phyloP scores from a whole-genome alignment of 2,797 vertebrate species.

The Rousettus madagascariensis region DNA sequence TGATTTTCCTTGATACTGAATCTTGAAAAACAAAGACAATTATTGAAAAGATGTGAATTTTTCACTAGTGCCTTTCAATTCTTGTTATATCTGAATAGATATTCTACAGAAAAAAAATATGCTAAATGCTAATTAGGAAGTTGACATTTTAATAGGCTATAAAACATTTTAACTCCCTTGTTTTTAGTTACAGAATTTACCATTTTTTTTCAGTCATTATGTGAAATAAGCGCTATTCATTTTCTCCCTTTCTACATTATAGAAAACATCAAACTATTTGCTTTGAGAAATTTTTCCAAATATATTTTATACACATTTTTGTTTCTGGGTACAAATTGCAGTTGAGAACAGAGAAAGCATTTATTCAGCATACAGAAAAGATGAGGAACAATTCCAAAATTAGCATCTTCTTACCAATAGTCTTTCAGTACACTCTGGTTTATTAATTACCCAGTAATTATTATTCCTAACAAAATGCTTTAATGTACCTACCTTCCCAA shows the following conservation, averaged over 20 bases:
- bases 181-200: background rate
- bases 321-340: background rate
- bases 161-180: background rate
- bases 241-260: background rate
- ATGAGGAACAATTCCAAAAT: background rate
- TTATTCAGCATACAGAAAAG: background rate
- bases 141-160: background rate
- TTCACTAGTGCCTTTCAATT: background rate
- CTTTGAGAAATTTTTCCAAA: slow-evolving; percentile 4
- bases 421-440: background rate
- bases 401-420: background rate
- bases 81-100: background rate
- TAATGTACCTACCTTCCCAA: background rate
- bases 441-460: background rate
- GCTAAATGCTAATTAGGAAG: background rate
- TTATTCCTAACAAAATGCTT: background rate
- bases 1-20: background rate
- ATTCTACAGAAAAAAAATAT: background rate
- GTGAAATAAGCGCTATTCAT: background rate
- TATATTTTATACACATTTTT: background rate
- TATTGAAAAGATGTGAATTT: background rate
- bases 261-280: background rate
- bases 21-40: background rate
- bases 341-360: background rate
- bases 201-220: background rate